Base-by-base conservation (phyloP, 1,140 invertebrate species). In the Vollenhovia emeryi region DNA sequence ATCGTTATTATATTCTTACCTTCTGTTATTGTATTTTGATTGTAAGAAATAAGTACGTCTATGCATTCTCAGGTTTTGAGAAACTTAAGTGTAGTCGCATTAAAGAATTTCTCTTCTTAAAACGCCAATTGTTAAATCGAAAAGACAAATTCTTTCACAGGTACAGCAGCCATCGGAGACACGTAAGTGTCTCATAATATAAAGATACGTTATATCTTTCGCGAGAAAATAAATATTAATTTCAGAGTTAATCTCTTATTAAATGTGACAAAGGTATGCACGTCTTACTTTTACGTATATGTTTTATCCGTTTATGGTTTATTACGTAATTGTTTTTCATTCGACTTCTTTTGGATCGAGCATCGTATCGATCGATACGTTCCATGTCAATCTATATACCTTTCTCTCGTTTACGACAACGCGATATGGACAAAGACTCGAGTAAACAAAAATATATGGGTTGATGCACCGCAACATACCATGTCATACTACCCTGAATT, bases 401-500 rank as follows among this genome's bases (percentile, higher is more conserved):
- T 36, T 64, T 78, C 21, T 79, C 33, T 66, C 43, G 7, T 71
- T 24, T 11, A 64, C 9, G 40, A 30, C 8, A 66, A 66, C 30
- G 18, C 40, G n/a, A 62, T 60, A 9, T 21, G 30, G 33, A 30
- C 71, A 33, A n/a, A 57, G 11, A 40, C 13, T 15, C 11, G 18
- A 24, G 24, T 68, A 52, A 33, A 69, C 6, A 71, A 80, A 52
- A 43, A 82, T 52, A n/a, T 5, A 5, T 40, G 13, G 36, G 0
- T 3, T n/a, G 13, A 33, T 30, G 30, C 55, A 64, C 3, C 18
- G 13, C 5, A 80, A 69, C 7, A 68, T 48, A 30, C 4, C 36
- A 6, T 57, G 18, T 71, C n/a, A 82, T 45, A 57, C 66, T 71
- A 80, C 7, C 24, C 50, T 71, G 24, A 82, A 71, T 71, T 71